Evolutionary conservation across 2,888 invertebrate species (phyloP).

Genomic region (Aelia acuminata): DNA sequence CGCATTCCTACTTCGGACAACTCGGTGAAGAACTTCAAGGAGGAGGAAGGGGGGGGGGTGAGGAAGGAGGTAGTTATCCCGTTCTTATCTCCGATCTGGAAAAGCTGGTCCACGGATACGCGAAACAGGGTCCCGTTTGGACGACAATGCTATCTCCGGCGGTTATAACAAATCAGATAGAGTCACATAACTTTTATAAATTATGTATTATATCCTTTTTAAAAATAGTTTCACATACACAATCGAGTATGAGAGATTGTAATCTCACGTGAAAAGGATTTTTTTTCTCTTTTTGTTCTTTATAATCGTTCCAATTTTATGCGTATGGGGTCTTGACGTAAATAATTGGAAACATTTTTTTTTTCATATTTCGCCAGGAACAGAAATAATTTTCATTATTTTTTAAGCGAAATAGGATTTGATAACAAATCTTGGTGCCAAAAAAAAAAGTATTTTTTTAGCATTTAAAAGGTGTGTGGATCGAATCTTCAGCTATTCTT

Average conservation of each 20-base stretch:
- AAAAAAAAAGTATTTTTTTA: too few relatives aligned
- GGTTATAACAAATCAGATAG: not conserved
- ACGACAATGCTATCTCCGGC: not conserved
- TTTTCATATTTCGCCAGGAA: not conserved
- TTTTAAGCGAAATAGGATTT: too few relatives aligned
- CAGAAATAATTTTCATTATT: too few relatives aligned
- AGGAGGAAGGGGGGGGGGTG: too few relatives aligned
- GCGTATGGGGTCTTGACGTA: not conserved
- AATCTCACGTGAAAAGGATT: not conserved
- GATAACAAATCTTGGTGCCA: too few relatives aligned
- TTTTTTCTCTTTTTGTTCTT: not conserved
- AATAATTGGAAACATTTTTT: not conserved
- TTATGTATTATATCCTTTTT: not conserved
- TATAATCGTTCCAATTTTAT: not conserved
- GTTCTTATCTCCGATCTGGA: not conserved
- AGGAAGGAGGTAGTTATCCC: not conserved
- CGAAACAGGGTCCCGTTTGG: not conserved
- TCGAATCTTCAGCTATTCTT: too few relatives aligned
- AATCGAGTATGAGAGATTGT: not conserved
- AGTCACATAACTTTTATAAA: not conserved
- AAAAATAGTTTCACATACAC: not conserved
- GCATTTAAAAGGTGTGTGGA: too few relatives aligned
- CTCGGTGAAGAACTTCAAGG: too few relatives aligned
- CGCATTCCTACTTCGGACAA: too few relatives aligned
- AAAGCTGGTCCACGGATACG: not conserved